Evolutionary conservation across 2,113 vertebrate species (phyloP), one percentile per base, ranked within the genome.

Genomic region (Acanthochromis polyacanthus): DNA sequence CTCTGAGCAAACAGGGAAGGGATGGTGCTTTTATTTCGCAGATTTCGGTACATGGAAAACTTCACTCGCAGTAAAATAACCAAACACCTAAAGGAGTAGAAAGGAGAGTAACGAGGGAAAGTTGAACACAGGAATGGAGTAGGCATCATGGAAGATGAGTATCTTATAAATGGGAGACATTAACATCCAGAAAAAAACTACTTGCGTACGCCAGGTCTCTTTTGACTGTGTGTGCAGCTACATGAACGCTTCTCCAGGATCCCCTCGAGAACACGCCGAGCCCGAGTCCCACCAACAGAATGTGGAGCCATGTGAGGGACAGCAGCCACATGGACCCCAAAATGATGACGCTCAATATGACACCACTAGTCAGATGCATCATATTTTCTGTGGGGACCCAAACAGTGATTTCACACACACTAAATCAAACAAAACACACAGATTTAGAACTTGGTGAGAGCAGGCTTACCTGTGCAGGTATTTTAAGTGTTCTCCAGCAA

Each of bases 121-220:
- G 15, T 3, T 56, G 6, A 22, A 58, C 46, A 43, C 19, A 63
- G 30, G n/a, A 71, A 6, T 16, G 11, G 1, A 53, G 1, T 12
- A 38, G 2, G 15, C 45, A 53, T 1, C 48, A 16, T 20, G 20
- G 11, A 36, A 52, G 25, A 38, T 28, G 3, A 20, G 2, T 5
- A 5, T 38, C 2, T 22, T n/a, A 22, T 4, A 67, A 63, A 70
- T n/a, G 1, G 22, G 23, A 50, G 56, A 46, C 20, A 67, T 12
- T 10, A 38, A 5, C 38, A 32, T 16, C 14, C 4, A 19, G 4
- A 74, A 40, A 74, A 40, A 60, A 9, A 38, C 1, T 50, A 92
- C 94, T 96, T 70, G 96, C 96, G 89, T 73, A 97, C 96, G 91
- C 88, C 9, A 97, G 68, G 72, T 97, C 96, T 86, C 96, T 91